phyloP scores from a whole-genome alignment of 1,140 invertebrate genomes.

The Archegozetes longisetosus region DNA sequence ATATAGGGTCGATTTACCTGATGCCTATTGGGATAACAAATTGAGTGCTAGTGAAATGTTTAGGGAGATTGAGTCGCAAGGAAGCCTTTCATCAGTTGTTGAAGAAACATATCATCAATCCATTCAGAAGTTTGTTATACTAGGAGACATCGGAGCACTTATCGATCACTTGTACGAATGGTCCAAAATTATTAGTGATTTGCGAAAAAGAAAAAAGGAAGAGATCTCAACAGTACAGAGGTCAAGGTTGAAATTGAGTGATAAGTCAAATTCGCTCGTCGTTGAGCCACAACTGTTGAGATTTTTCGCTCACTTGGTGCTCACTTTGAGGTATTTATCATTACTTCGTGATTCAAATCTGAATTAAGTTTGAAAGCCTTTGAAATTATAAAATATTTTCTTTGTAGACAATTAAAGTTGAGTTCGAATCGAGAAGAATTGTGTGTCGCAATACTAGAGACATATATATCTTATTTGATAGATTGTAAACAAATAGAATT shows the following conservation, averaged over 20 bases:
- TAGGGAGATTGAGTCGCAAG: conserved; percentile 5
- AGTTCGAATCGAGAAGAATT: conserved; percentile 36
- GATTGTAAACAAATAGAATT: conserved; percentile 52
- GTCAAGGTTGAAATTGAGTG: neutral
- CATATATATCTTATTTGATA: conserved; percentile 50
- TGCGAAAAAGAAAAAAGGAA: neutral
- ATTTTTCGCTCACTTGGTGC: conserved; percentile 61
- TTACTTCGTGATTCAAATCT: conserved; percentile 30
- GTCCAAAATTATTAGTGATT: conserved; percentile 2
- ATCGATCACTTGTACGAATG: conserved; percentile 19
- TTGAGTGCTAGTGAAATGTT: conserved; percentile 26
- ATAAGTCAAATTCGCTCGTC: neutral
- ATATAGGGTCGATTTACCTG: conserved; percentile 39
- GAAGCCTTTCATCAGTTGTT: neutral
- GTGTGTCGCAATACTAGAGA: conserved; percentile 52
- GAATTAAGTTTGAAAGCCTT: neutral
- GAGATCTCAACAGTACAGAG: neutral
- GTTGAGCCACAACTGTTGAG: conserved; percentile 37
- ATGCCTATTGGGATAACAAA: conserved; percentile 59
- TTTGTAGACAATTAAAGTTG: conserved; percentile 22
- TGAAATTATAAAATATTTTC: neutral
- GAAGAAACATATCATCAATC: conserved; percentile 41
- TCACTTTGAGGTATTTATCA: conserved; percentile 62
- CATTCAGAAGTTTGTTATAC: conserved; percentile 58
- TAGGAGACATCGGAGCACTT: conserved; percentile 44